phyloP scores from a whole-genome alignment of 2,113 vertebrate genomes.

The Craseonycteris thonglongyai region DNA sequence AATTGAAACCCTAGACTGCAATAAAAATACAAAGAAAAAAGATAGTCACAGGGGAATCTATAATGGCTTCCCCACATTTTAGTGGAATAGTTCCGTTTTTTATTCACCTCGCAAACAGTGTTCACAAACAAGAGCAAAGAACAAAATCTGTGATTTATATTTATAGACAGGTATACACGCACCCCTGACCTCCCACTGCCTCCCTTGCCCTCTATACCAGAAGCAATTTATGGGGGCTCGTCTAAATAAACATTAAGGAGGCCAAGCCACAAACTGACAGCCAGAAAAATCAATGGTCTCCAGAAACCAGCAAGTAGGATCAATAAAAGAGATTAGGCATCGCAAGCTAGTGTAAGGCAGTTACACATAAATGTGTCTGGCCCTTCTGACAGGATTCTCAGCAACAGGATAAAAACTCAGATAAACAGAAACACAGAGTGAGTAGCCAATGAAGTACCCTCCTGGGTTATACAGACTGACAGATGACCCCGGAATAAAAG shows the following conservation, averaged over 20 bases:
- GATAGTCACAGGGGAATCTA: conserved; percentile 63
- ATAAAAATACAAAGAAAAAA: conserved; percentile 47
- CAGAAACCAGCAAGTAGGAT: conserved; percentile 81
- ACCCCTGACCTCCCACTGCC: conserved; percentile 76
- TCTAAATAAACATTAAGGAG: conserved; percentile 87
- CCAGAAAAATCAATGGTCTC: conserved; percentile 84
- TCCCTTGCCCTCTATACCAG: conserved; percentile 74
- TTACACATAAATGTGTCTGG: conserved; percentile 81
- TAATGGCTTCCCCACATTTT: conserved; percentile 69
- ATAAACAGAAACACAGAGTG: conserved; percentile 69
- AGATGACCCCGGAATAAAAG: conserved; percentile 72
- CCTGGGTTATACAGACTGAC: conserved; percentile 63
- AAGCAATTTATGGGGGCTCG: conserved; percentile 85
- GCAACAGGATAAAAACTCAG: conserved; percentile 75
- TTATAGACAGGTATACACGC: conserved; percentile 80
- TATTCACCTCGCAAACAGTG: conserved; percentile 73
- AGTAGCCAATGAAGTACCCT: conserved; percentile 57
- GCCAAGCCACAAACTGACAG: conserved; percentile 85
- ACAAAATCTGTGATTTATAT: conserved; percentile 84
- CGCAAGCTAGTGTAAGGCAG: conserved; percentile 70
- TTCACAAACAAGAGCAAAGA: conserved; percentile 78
- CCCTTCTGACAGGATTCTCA: conserved; percentile 73
- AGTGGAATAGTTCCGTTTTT: conserved; percentile 66
- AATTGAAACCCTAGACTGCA: conserved; percentile 73
- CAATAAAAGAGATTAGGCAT: conserved; percentile 86